A percentile compares a stretch with the other conserved stretches of the same genome.
phyloP scores from a whole-genome alignment of 2,888 invertebrate genomes.

The Stegana nigrithorax region DNA sequence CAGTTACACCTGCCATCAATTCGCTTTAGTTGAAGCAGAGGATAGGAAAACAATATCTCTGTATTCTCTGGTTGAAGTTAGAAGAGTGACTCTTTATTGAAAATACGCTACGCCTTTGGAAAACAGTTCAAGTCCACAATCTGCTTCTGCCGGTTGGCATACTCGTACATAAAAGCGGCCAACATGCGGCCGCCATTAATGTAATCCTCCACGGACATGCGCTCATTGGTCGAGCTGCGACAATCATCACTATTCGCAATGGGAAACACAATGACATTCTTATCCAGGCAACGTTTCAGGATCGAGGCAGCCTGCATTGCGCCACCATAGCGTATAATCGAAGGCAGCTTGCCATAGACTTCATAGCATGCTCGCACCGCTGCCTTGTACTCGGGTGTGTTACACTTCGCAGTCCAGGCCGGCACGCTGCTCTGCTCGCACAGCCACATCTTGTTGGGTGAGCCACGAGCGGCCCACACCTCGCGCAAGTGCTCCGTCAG shows the following conservation, averaged over 20 bases:
- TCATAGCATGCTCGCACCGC: slow-evolving; percentile 29
- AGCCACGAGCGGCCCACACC: slow-evolving; percentile 29
- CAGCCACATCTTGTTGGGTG: slow-evolving; percentile 38
- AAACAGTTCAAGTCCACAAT: not conserved
- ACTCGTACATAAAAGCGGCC: slow-evolving; percentile 40
- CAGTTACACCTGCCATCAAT: no score
- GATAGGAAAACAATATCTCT: no score
- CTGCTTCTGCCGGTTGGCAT: slow-evolving; percentile 13
- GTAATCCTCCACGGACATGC: slow-evolving; percentile 34
- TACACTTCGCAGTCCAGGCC: slow-evolving; percentile 26
- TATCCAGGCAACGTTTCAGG: slow-evolving; percentile 25
- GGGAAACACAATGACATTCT: slow-evolving; percentile 38
- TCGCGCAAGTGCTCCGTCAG: slow-evolving; percentile 32
- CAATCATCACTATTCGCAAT: slow-evolving; percentile 36
- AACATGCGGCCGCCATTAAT: slow-evolving; percentile 33
- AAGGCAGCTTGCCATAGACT: slow-evolving; percentile 29
- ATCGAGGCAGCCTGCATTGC: slow-evolving; percentile 33
- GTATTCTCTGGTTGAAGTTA: no score
- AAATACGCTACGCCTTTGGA: no score
- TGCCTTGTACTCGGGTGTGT: slow-evolving; percentile 36
- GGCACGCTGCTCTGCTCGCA: slow-evolving; percentile 34
- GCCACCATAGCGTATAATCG: slow-evolving; percentile 36
- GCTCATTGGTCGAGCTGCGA: slow-evolving; percentile 36
- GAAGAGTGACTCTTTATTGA: no score
- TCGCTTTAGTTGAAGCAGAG: no score